Conservation (phyloP, 2,888 invertebrate genomes). For the Temnothorax ravouxi region DNA sequence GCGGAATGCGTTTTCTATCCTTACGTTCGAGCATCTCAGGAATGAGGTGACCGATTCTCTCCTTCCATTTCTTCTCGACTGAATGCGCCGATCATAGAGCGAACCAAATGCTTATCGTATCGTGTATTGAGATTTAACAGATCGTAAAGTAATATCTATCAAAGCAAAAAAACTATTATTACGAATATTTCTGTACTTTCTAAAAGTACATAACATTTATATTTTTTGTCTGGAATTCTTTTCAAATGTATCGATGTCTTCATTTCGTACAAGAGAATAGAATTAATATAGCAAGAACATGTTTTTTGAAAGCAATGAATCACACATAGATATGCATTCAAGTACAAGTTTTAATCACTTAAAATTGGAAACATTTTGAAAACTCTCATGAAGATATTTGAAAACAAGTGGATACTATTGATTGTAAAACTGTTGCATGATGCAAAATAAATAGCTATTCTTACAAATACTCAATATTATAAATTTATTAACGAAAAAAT, state of each 20-base stretch:
- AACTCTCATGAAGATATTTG: background rate
- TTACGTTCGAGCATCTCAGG: conserved; percentile 10
- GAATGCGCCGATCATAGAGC: background rate
- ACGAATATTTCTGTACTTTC: background rate
- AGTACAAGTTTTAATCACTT: background rate
- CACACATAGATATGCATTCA: background rate
- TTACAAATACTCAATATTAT: background rate
- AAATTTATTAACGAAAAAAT: background rate
- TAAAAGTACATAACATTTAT: background rate
- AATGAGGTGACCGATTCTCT: conserved; percentile 43
- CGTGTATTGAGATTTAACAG: background rate
- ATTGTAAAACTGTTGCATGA: background rate
- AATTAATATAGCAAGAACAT: background rate
- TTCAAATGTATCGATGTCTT: background rate
- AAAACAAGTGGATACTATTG: background rate
- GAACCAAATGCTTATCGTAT: background rate
- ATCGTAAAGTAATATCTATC: background rate
- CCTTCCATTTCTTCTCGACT: background rate
- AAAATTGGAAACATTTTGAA: background rate
- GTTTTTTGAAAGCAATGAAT: background rate
- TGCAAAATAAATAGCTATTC: background rate
- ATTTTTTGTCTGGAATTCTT: background rate
- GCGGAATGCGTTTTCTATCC: conserved; percentile 43
- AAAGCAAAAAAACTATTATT: background rate
- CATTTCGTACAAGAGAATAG: background rate